Evolutionary conservation across 2,888 invertebrate species (phyloP), one percentile per base, ranked within the genome.

Genomic region (Yponomeuta malinellus): DNA sequence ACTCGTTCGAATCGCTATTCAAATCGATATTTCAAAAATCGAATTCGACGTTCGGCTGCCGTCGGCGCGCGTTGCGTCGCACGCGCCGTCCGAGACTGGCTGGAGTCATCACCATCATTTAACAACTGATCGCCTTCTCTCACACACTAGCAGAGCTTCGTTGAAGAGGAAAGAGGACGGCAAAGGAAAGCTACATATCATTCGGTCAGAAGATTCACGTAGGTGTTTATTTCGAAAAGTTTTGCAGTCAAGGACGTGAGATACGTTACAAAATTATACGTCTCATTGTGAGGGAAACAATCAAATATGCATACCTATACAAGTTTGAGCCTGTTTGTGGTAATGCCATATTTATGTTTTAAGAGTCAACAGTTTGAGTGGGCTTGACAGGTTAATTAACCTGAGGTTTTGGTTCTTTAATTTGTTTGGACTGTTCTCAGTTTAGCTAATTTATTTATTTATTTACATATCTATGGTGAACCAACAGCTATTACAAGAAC

Each of bases 71-170:
- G 78, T 84, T 81, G 85, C 87, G 84, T 81, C 88, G 88, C 87
- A 75, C 80, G 88, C 89, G 89, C 89, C 83, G 77, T 78, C 79
- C 79, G 86, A 91, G 91, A 91, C 91, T 90, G 87, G 77, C 84
- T 83, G 90, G 90, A 90, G 90, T 83, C 74, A 74, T 76, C 74
- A 76, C 77, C 73, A 80, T 80, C 84, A 83, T 86, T 82, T 83
- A 79, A 83, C 83, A 84, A 81, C 82, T 59, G 52, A 1, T 73
- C 72, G 73, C 81, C 76, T 74, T 87, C 85, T 77, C 80, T 73
- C 74, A 87, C 84, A 72, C 76, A 74, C 83, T 69, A 72, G 74
- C 68, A 70, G 74, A 78, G 78, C 79, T 81, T 77, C 74, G 74
- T 65, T 59, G 15, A 15, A 59, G 52, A 59, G 52, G 52, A 59